Evolutionary conservation across 1,140 invertebrate genomes (phyloP), one percentile per base, ranked within the genome.

Genomic region (Anoplophora glabripennis): DNA sequence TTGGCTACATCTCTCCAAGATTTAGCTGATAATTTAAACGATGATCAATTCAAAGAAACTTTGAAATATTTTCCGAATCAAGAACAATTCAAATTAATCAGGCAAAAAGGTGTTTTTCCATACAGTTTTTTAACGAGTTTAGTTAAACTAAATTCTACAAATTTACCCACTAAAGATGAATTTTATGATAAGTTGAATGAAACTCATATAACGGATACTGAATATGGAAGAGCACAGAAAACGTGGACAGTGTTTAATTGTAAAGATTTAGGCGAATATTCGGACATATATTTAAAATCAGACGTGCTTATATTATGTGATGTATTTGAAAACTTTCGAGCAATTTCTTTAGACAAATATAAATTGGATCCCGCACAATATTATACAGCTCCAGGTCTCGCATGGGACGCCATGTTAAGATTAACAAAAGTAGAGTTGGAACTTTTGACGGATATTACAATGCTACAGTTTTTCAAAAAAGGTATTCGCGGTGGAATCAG

Each of bases 251-350:
- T n/a, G n/a, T n/a, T n/a, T n/a, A n/a, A n/a, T n/a, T n/a, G n/a
- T n/a, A n/a, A n/a, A n/a, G n/a, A n/a, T n/a, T n/a, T n/a, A n/a
- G n/a, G 70, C 7, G 72, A 80, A 34, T 79, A 78, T 70, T 72
- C 73, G 34, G 69, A 77, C 54, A 48, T 80, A 11, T 79, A 78
- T 59, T 49, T 77, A 14, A 75, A 74, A 63, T 68, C 68, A n/a
- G 76, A 79, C 69, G 74, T 79, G 7, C 53, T 79, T 14, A 42
- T 79, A 9, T 63, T 79, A 21, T 52, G 66, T 4, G 76, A 78
- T 65, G 58, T 78, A 28, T 79, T 79, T 65, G 69, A 77, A 73
- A 77, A 76, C 53, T 79, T 78, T 67, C 42, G 76, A 53, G 33
- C 44, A 10, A 53, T 67, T 5, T 73, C 73, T 65, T 14, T 68